Evolutionary conservation across 2,797 vertebrate genomes (phyloP).

Genomic region (Lepidocolaptes lacrymiger): DNA sequence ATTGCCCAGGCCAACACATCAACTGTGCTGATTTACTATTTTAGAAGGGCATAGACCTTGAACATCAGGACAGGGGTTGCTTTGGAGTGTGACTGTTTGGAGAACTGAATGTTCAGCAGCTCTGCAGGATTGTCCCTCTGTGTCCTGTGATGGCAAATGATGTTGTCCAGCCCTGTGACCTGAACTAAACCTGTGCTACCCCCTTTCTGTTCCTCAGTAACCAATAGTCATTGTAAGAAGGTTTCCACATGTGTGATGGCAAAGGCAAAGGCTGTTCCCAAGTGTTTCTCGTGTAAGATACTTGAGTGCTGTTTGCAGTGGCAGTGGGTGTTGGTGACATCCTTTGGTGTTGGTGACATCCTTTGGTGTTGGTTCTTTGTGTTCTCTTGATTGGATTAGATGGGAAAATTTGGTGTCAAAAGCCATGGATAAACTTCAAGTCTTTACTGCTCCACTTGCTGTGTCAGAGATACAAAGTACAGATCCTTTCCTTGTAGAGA

Average conservation of each 20-base stretch:
- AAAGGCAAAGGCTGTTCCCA: conserved; percentile 85
- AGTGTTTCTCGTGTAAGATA: conserved; percentile 91
- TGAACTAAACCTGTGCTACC: conserved; percentile 52
- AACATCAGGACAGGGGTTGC: not conserved
- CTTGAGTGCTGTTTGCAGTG: conserved; percentile 68
- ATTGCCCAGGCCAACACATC: not conserved
- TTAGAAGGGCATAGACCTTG: not conserved
- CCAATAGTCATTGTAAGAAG: conserved; percentile 88
- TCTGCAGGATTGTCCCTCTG: not conserved
- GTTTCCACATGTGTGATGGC: conserved; percentile 91
- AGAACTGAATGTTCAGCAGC: not conserved
- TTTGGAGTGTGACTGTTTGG: not conserved
- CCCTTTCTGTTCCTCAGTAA: conserved; percentile 84
- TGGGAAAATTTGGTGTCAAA: not conserved
- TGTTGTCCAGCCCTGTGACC: not conserved
- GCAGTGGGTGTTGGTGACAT: conserved; percentile 30
- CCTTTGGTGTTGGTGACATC: conserved; percentile 45
- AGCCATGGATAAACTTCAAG: conserved; percentile 51
- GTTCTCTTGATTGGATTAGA: conserved; percentile 10
- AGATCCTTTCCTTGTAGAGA: not conserved
- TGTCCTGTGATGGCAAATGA: not conserved
- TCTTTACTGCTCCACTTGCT: not conserved
- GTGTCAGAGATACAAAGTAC: not conserved
- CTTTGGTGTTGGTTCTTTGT: conserved; percentile 45
- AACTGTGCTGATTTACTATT: not conserved